These are phyloP conservation scores for Pogonophryne albipinna DNA, from an alignment of 2,797 vertebrate genomes.

Conservation along the genomic window DNA sequence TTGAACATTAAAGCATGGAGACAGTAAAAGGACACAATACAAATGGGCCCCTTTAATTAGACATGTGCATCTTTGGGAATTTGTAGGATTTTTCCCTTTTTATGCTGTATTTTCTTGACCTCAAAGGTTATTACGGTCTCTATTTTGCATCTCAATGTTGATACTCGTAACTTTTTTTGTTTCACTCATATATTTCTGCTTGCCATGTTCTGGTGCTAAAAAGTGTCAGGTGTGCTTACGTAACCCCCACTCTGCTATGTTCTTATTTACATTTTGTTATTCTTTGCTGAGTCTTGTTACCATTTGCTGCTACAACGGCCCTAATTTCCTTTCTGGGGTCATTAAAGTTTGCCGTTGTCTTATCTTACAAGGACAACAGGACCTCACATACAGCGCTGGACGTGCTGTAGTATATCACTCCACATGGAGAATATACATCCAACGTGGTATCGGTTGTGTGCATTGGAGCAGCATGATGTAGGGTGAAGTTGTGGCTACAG, in stretches of 20 bases:
- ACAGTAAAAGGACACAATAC: too few relatives aligned
- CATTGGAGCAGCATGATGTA: slow-evolving; percentile 29
- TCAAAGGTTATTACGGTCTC: background rate
- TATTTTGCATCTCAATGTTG: slow-evolving; percentile 29
- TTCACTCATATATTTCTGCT: slow-evolving; percentile 35
- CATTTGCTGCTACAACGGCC: slow-evolving; percentile 22
- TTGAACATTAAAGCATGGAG: too few relatives aligned
- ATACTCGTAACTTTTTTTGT: slow-evolving; percentile 31
- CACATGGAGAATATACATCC: slow-evolving; percentile 8
- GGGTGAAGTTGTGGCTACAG: slow-evolving; percentile 40
- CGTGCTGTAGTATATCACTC: slow-evolving; percentile 42
- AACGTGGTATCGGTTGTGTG: slow-evolving; percentile 26
- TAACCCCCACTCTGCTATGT: slow-evolving; percentile 45
- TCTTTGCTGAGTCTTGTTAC: slow-evolving; percentile 51
- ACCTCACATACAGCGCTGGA: slow-evolving; percentile 50
- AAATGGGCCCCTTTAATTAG: background rate
- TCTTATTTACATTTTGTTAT: slow-evolving; percentile 60
- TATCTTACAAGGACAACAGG: slow-evolving; percentile 69
- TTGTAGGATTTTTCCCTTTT: background rate
- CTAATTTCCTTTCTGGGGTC: slow-evolving; percentile 52
- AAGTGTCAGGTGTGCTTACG: slow-evolving; percentile 60
- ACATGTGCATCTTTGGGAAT: background rate
- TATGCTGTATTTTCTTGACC: slow-evolving; percentile 3
- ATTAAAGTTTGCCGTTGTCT: slow-evolving; percentile 50
- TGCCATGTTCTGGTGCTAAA: slow-evolving; percentile 42